Evolutionary conservation across 2,888 invertebrate species (phyloP), one percentile per base, ranked within the genome.

Genomic region (Galeopsomyia nigrocyanea): DNA sequence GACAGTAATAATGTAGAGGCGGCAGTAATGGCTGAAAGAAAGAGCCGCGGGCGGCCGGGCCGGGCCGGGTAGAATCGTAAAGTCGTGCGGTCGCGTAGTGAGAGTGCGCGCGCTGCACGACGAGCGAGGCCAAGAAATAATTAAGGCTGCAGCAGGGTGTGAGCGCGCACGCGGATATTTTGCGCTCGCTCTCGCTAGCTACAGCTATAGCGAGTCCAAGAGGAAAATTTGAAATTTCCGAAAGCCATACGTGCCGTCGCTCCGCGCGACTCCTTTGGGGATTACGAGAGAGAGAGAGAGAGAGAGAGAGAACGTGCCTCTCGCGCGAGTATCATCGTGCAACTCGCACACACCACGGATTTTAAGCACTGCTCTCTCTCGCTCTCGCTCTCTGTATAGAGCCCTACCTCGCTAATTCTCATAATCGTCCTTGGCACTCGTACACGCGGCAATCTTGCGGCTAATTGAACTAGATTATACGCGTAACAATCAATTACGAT

Each of bases 201-300:
- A n/a, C n/a, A n/a, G n/a, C n/a, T n/a, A n/a, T 31, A 31, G 17
- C 49, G 49, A 50, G 49, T 57, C 66, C 66, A 49, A 49, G 26
- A 47, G 66, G 66, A 66, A 57, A 66, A 66, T 56, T 47, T 66
- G 66, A 66, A 66, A 66, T 57, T 56, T 66, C 39, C 46, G 26
- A 57, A 66, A 57, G 57, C 57, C 57, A 31, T n/a, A 66, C 22
- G 21, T 5, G 56, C 47, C 51, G 55, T 19, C 2, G 10, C 31
- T 10, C 46, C 56, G 26, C 21, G 47, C 21, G 16, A 16, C 47
- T 22, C 9, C 56, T 22, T 22, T 16, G 22, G 56, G 31, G 31
- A 31, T 31, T 31, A 31, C 7, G 31, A 31, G 7, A n/a, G n/a
- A n/a, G n/a, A n/a, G n/a, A n/a, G n/a, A n/a, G n/a, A n/a, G n/a